Evolutionary conservation across 2,797 vertebrate species (phyloP).

Genomic region (Anas bernieri): DNA sequence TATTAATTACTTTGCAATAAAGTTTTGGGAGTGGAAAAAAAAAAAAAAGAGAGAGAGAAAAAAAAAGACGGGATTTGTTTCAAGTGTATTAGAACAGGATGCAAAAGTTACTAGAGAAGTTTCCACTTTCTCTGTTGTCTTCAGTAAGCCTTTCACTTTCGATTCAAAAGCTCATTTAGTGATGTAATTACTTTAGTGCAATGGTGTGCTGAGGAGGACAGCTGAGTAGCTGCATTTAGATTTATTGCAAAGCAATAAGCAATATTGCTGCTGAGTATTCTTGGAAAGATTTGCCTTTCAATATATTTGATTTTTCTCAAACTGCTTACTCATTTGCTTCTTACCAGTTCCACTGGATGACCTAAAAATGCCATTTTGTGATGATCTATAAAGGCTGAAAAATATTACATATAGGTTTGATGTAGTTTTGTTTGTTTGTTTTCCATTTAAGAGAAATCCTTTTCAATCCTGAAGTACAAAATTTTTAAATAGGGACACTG

Average conservation of each 20-base stretch:
- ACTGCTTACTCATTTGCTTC: background rate
- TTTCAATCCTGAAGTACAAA: background rate
- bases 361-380: constrained; percentile 36
- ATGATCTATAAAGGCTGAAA: background rate
- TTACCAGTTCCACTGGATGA: background rate
- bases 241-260: constrained; percentile 11
- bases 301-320: background rate
- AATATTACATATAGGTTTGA: background rate
- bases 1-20: background rate
- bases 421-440: background rate
- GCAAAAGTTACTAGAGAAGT: background rate
- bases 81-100: background rate
- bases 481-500: background rate
- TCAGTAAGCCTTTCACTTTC: background rate
- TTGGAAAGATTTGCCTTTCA: constrained; percentile 45
- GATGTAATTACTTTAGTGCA: constrained; percentile 12
- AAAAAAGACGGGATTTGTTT: background rate
- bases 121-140: background rate
- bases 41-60: background rate
- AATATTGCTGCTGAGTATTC: constrained; percentile 48
- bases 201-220: background rate
- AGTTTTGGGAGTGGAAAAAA: background rate
- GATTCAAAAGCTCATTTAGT: background rate
- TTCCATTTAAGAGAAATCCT: background rate
- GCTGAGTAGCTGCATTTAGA: background rate